Conservation (phyloP, 2,113 vertebrate genomes). For the Cyanocitta stelleri region DNA sequence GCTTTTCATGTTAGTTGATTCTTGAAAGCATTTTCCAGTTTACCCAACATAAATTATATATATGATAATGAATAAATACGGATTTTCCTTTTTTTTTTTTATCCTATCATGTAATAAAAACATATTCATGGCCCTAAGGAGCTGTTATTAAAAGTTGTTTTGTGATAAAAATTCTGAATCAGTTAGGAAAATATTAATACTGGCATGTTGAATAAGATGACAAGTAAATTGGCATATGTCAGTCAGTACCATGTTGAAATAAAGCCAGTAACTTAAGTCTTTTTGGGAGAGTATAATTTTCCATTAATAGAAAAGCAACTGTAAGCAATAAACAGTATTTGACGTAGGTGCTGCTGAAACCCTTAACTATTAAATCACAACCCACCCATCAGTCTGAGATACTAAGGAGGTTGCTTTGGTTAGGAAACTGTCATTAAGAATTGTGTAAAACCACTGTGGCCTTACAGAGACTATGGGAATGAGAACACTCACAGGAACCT, state of each 20-base stretch:
- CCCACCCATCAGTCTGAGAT: not conserved
- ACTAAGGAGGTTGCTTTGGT: not conserved
- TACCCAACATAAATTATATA: conserved; percentile 5
- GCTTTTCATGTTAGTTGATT: conserved; percentile 8
- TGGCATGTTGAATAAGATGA: not conserved
- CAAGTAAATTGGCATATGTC: conserved; percentile 56
- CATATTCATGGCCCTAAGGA: not conserved
- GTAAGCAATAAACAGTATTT: conserved; percentile 56
- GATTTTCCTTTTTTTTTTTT: not conserved
- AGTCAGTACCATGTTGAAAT: conserved; percentile 19
- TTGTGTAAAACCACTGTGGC: not conserved
- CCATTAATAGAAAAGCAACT: conserved; percentile 17
- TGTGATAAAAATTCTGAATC: not conserved
- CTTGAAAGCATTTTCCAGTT: conserved; percentile 2
- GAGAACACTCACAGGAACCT: not conserved
- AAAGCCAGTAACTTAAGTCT: conserved; percentile 14
- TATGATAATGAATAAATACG: not conserved
- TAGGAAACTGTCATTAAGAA: not conserved
- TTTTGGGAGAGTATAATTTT: conserved; percentile 37
- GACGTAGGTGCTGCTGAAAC: conserved; percentile 47
- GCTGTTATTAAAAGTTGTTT: not conserved
- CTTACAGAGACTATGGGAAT: not conserved
- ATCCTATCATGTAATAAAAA: not conserved
- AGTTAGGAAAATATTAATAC: conserved; percentile 43
- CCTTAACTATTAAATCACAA: conserved; percentile 53